Percentiles rank a stretch among this genome's conserved stretches.
phyloP scores from a whole-genome alignment of 1,140 invertebrate genomes.

The Paraescarpia echinospica region DNA sequence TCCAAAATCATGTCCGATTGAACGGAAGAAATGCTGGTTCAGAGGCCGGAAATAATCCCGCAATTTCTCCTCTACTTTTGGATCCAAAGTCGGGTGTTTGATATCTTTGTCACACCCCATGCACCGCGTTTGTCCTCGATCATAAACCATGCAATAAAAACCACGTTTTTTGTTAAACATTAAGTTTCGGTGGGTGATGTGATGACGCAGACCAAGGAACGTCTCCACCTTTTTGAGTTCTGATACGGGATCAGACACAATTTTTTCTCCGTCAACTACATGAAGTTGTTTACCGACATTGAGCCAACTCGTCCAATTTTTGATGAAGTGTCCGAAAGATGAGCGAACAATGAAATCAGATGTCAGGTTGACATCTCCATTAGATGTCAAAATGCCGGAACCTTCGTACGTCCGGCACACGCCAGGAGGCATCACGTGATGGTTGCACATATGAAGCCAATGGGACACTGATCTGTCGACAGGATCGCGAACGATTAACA shows the following conservation, averaged over 20 bases:
- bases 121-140: conserved; percentile 44
- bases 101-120: conserved; percentile 57
- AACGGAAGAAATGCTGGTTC: not conserved
- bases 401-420: conserved; percentile 34
- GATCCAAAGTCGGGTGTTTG: conserved; percentile 52
- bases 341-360: conserved; percentile 65
- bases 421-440: conserved; percentile 23
- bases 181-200: conserved; percentile 43
- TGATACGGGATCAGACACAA: conserved; percentile 46
- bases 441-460: conserved; percentile 70
- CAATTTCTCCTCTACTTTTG: conserved; percentile 36
- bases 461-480: conserved; percentile 88
- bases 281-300: conserved; percentile 47
- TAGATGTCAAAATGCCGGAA: conserved; percentile 44
- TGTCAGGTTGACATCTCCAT: conserved; percentile 40
- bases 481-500: conserved; percentile 90
- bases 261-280: conserved; percentile 51
- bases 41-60: not conserved
- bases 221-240: conserved; percentile 49
- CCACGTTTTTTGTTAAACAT: conserved; percentile 58
- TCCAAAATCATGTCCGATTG: not conserved
- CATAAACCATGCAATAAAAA: conserved; percentile 58
- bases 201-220: conserved; percentile 50
- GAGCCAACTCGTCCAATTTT: conserved; percentile 49
- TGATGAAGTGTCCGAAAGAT: conserved; percentile 52